These are phyloP conservation scores for Drosophila hamatofila DNA, from an alignment of 2,888 invertebrate genomes.

Conservation along the genomic window DNA sequence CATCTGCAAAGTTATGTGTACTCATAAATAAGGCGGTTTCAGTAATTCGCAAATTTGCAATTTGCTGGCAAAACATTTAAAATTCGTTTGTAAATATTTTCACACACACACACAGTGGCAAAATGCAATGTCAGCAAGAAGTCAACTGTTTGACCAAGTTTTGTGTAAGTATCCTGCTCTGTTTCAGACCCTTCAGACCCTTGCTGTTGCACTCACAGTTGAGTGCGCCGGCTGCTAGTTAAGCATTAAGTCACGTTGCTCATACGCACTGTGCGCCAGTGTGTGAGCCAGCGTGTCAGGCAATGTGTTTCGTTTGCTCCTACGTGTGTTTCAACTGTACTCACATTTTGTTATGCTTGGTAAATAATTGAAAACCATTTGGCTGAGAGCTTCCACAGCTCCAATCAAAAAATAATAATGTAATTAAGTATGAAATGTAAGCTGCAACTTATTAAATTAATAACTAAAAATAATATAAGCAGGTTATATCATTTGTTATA, in stretches of 20 bases:
- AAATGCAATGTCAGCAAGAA: slow-evolving; percentile 50
- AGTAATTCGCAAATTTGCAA: slow-evolving; percentile 35
- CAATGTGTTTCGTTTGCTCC: background rate
- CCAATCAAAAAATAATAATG: background rate
- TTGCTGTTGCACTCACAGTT: slow-evolving; percentile 6
- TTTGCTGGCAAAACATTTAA: slow-evolving; percentile 49
- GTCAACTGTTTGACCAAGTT: slow-evolving; percentile 35
- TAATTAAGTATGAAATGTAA: background rate
- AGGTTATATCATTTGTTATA: too few relatives aligned
- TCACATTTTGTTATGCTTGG: background rate
- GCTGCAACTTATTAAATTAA: background rate
- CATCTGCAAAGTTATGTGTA: background rate
- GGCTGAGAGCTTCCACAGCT: background rate
- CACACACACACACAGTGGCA: slow-evolving; percentile 4
- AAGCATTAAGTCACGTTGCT: slow-evolving; percentile 28
- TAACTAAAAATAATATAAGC: background rate
- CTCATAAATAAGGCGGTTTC: slow-evolving; percentile 30
- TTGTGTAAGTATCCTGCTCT: background rate
- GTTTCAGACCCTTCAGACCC: background rate
- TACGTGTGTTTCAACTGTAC: slow-evolving; percentile 6
- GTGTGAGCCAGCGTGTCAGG: background rate
- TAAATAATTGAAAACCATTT: background rate
- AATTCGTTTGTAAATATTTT: slow-evolving; percentile 36
- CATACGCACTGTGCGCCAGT: slow-evolving; percentile 39
- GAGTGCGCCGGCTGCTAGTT: slow-evolving; percentile 25